These are phyloP conservation scores for Progne subis DNA, from an alignment of 2,113 vertebrate genomes.

Conservation along the genomic window DNA sequence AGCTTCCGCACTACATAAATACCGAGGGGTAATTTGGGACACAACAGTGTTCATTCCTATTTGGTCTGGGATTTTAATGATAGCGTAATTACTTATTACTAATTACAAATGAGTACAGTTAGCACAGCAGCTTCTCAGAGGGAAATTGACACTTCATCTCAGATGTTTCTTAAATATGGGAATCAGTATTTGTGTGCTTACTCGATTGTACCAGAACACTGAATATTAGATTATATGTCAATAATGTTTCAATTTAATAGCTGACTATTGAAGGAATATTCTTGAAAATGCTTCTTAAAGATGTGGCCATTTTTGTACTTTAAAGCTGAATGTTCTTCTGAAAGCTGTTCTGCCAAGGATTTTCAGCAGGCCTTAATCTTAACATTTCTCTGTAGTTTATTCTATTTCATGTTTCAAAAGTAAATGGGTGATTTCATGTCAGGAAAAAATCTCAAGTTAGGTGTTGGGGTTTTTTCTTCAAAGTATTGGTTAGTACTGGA, in stretches of 20 bases:
- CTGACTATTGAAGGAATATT: neutral
- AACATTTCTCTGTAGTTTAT: neutral
- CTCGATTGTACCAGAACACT: neutral
- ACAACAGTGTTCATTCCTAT: neutral
- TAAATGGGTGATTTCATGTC: conserved; percentile 1
- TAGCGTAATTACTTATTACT: neutral
- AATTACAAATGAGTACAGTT: neutral
- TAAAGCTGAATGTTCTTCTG: neutral
- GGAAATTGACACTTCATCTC: neutral
- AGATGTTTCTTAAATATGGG: neutral
- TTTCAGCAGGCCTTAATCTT: neutral
- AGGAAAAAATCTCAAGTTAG: neutral
- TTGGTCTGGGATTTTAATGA: neutral
- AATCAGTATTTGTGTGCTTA: neutral
- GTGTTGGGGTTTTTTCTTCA: neutral
- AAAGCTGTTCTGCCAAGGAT: neutral
- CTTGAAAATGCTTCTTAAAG: neutral
- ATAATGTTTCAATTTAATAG: neutral
- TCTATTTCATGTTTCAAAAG: neutral
- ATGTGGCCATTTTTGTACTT: neutral
- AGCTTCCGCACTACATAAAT: neutral
- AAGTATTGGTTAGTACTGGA: neutral
- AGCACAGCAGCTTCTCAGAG: neutral
- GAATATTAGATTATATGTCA: neutral
- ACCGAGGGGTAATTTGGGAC: neutral